Evolutionary conservation across 1,140 invertebrate genomes (phyloP).

Genomic region (Leucophenga varia): DNA sequence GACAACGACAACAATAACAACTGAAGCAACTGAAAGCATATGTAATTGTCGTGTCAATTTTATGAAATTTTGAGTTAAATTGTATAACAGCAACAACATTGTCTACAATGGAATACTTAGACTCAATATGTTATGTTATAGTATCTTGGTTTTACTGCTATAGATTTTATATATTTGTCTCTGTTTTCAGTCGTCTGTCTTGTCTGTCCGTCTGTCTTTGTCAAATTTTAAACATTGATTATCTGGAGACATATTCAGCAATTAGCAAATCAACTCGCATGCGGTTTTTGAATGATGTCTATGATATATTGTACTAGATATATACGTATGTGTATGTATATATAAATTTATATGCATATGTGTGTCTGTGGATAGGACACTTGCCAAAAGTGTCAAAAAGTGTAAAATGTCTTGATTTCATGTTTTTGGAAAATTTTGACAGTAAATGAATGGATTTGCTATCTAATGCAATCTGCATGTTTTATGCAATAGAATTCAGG

Average conservation of each 20-base stretch:
- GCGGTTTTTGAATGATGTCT: slow-evolving; percentile 19
- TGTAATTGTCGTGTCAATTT: slow-evolving; percentile 51
- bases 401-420: slow-evolving; percentile 18
- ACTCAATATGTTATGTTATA: too few relatives aligned
- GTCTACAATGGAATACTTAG: too few relatives aligned
- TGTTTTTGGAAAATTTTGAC: slow-evolving; percentile 44
- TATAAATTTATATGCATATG: neutral
- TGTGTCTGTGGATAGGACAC: slow-evolving; percentile 34
- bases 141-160: too few relatives aligned
- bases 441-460: slow-evolving; percentile 34
- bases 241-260: slow-evolving; percentile 56
- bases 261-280: slow-evolving; percentile 56
- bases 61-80: too few relatives aligned
- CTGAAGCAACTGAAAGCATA: neutral
- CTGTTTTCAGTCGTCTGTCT: too few relatives aligned
- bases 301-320: too few relatives aligned
- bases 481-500: too few relatives aligned
- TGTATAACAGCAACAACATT: too few relatives aligned
- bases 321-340: neutral
- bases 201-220: slow-evolving; percentile 16
- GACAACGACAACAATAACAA: too few relatives aligned
- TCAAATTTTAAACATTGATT: slow-evolving; percentile 55
- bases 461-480: slow-evolving; percentile 7
- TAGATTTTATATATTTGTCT: too few relatives aligned
- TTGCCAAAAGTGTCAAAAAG: slow-evolving; percentile 52